Base-by-base conservation (phyloP, 2,113 vertebrate genomes). In the Hepsetus odoe region DNA sequence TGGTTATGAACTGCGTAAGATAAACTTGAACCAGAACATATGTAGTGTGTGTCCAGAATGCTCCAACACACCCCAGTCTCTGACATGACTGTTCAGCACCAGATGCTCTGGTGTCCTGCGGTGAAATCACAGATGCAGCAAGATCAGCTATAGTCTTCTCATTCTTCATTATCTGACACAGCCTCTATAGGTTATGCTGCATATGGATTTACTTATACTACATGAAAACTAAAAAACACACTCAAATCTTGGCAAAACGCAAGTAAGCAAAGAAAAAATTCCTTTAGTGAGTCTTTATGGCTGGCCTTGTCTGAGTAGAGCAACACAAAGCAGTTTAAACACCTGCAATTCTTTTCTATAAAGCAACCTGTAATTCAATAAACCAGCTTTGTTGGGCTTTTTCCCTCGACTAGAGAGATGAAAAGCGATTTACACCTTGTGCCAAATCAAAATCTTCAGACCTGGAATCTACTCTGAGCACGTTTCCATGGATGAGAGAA, bases 201-300 rank as follows among this genome's bases (percentile, higher is more conserved):
- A 83, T 62, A 38, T 76, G 82, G 30, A 44, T 80, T 35, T 42
- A 49, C 51, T 76, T 76, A 70, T 14, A 26, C 20, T 35, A 26
- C 2, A 35, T 1, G 16, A 7, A 61, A 16, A 30, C 24, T 9
- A 22, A 67, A 68, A 66, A 56, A 13, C 13, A 16, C 28, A 42
- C n/a, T 46, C 61, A 56, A 32, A 67, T 35, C 49, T 74, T 44
- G 38, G 53, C 16, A 49, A 49, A 33, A 72, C 11, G 5, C 1
- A 22, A 55, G 53, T 20, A 9, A 74, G 55, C 16, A 55, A 28
- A 65, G 40, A 71, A 71, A 53, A 40, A 58, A 2, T 13, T 5
- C 32, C 42, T 51, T 61, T 64, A 58, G 66, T 74, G 49, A 62
- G 28, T 35, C 32, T 56, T 24, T 68, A 38, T 73, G 59, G 61